phyloP scores from a whole-genome alignment of 2,888 invertebrate species.

The Patella caerulea region DNA sequence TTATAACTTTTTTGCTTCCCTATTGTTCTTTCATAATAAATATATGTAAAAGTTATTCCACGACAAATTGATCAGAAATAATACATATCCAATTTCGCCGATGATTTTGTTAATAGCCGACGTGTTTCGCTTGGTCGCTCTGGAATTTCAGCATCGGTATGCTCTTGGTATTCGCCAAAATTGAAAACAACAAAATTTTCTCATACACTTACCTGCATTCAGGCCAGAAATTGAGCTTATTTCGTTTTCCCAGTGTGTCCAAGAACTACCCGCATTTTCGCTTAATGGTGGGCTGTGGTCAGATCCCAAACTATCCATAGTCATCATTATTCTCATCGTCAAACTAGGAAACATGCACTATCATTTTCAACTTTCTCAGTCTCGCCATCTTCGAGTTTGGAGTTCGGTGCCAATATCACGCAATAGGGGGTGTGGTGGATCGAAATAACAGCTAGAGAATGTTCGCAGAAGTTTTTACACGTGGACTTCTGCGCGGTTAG shows the following conservation, averaged over 20 bases:
- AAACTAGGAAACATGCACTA: background rate
- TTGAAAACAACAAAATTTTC: constrained; percentile 10
- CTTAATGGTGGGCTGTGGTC: constrained; percentile 58
- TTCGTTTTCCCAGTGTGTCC: constrained; percentile 56
- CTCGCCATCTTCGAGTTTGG: background rate
- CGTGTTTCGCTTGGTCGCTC: no score
- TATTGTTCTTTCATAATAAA: no score
- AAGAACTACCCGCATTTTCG: constrained; percentile 52
- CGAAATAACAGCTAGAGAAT: background rate
- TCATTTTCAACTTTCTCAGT: background rate
- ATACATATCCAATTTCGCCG: no score
- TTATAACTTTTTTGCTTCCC: no score
- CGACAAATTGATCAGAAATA: no score
- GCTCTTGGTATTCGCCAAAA: no score
- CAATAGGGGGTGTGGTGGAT: background rate
- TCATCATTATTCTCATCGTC: constrained; percentile 26
- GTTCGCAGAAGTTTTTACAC: background rate
- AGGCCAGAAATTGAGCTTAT: constrained; percentile 48
- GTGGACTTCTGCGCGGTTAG: no score
- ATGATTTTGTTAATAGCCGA: no score
- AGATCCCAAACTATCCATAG: constrained; percentile 44
- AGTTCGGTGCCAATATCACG: background rate
- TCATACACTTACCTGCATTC: constrained; percentile 42
- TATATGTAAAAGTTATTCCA: no score
- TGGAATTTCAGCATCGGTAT: no score